phyloP scores from a whole-genome alignment of 2,888 invertebrate species.

The Tenthredo notha region DNA sequence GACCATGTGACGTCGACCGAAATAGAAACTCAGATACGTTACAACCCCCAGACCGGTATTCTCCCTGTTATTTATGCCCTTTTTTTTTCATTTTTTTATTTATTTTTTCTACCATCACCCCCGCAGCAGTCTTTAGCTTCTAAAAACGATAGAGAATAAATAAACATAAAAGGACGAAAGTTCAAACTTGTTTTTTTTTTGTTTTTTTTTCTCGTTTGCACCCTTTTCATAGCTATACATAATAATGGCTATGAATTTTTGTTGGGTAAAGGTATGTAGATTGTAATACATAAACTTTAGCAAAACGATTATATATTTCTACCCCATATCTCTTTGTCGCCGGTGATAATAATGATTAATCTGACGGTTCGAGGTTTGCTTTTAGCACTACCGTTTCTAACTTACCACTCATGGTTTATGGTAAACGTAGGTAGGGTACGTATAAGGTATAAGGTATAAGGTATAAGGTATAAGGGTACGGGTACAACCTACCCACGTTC shows the following conservation, averaged over 20 bases:
- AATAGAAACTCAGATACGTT: constrained; percentile 32
- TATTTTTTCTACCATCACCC: not conserved
- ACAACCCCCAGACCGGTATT: constrained; percentile 5
- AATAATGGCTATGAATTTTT: not conserved
- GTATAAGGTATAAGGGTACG: not conserved
- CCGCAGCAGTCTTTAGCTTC: not conserved
- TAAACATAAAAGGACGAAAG: not conserved
- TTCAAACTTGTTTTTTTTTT: not conserved
- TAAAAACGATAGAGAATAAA: not conserved
- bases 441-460: not conserved
- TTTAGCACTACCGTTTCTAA: constrained; percentile 26
- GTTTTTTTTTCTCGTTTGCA: not conserved
- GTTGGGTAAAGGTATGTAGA: not conserved
- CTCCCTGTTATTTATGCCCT: constrained; percentile 21
- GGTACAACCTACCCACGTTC: constrained; percentile 1
- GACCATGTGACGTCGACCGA: constrained; percentile 23
- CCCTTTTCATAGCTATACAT: not conserved
- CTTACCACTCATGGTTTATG: constrained; percentile 45
- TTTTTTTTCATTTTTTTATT: not conserved
- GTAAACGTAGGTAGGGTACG: constrained; percentile 20
- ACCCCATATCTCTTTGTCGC: not conserved
- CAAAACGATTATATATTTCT: not conserved
- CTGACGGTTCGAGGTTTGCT: constrained; percentile 3
- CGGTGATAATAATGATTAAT: constrained; percentile 12
- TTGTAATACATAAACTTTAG: not conserved